A percentile compares a stretch with the other conserved stretches of the same genome.
These are phyloP conservation scores for Scomberomorus guttatus DNA, from an alignment of 2,797 vertebrate genomes.

Conservation along the genomic window DNA sequence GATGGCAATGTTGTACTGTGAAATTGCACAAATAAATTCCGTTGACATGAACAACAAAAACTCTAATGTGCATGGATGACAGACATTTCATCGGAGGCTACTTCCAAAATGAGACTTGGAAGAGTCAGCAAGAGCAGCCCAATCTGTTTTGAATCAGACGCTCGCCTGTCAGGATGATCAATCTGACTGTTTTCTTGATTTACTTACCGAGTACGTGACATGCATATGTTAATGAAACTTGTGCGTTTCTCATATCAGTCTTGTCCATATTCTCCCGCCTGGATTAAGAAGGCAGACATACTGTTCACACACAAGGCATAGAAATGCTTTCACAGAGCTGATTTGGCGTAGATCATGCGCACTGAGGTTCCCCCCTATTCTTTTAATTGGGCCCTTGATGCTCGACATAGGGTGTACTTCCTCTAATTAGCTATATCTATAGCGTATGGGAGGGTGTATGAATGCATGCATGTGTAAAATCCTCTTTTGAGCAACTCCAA, in stretches of 20 bases:
- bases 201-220: constrained; percentile 58
- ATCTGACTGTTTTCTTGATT: constrained; percentile 69
- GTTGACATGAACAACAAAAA: constrained; percentile 53
- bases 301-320: constrained; percentile 67
- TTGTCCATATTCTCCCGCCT: constrained; percentile 68
- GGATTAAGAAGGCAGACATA: constrained; percentile 70
- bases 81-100: constrained; percentile 55
- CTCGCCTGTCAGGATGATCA: constrained; percentile 71
- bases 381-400: constrained; percentile 84
- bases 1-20: constrained; percentile 12
- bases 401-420: constrained; percentile 84
- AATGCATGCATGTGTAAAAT: constrained; percentile 87
- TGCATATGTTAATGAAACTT: constrained; percentile 75
- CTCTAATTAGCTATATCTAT: constrained; percentile 86
- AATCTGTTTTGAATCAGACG: constrained; percentile 73
- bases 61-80: constrained; percentile 57
- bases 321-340: constrained; percentile 64
- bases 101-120: constrained; percentile 71
- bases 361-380: constrained; percentile 69
- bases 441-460: constrained; percentile 81
- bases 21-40: constrained; percentile 42
- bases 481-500: constrained; percentile 85
- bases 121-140: constrained; percentile 54
- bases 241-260: constrained; percentile 63
- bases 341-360: constrained; percentile 72